phyloP scores from a whole-genome alignment of 2,888 invertebrate genomes.

The Leptopterna dolabrata region DNA sequence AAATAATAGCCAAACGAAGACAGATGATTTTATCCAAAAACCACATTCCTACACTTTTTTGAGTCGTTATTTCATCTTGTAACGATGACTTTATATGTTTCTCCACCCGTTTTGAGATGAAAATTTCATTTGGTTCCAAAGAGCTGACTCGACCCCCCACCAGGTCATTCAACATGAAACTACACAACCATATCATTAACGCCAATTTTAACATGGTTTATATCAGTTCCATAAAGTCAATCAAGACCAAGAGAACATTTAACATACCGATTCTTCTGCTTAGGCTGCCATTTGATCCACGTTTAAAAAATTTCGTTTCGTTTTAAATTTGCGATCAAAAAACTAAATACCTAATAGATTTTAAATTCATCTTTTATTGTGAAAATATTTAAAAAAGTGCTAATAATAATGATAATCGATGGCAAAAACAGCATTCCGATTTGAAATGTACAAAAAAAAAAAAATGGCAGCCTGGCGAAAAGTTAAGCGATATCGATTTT shows the following conservation, averaged over 20 bases:
- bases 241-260: constrained; percentile 4
- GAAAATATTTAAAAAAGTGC: background rate
- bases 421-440: background rate
- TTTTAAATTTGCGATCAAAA: background rate
- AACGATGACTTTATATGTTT: too few species aligned
- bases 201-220: constrained; percentile 46
- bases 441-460: background rate
- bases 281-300: constrained; percentile 34
- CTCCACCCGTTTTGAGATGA: background rate
- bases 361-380: background rate
- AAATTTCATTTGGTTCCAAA: background rate
- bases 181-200: constrained; percentile 38
- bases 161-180: constrained; percentile 32
- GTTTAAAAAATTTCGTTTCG: background rate
- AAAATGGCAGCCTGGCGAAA: constrained; percentile 40
- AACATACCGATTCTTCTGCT: constrained; percentile 10
- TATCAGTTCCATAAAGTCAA: background rate
- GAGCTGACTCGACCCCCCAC: constrained; percentile 17
- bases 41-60: too few species aligned
- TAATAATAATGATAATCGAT: background rate
- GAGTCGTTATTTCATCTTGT: too few species aligned
- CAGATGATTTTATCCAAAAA: too few species aligned
- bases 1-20: too few species aligned
- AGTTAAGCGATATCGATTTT: background rate
- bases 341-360: background rate